Evolutionary conservation across 1,140 invertebrate genomes (phyloP).

Genomic region (Magallana ariakensis): DNA sequence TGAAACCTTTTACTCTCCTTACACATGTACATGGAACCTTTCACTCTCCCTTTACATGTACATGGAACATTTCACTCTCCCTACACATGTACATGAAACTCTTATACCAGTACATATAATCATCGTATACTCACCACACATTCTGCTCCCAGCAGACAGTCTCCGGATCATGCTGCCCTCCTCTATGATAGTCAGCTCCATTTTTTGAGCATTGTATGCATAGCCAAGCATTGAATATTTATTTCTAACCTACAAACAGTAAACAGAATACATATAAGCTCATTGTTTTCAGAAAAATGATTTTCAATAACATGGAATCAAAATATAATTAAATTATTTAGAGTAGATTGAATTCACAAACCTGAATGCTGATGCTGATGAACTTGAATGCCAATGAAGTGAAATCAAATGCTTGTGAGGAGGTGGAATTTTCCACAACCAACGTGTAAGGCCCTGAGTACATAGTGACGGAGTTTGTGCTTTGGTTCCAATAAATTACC

Average conservation of each 20-base stretch:
- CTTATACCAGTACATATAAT: too few species aligned
- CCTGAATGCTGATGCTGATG: conserved; percentile 25
- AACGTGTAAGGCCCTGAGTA: conserved; percentile 40
- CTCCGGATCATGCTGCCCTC: conserved; percentile 9
- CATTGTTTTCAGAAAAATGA: too few species aligned
- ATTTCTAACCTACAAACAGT: background rate
- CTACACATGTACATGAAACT: too few species aligned
- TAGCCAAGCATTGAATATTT: conserved; percentile 22
- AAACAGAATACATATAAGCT: too few species aligned
- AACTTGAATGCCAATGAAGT: conserved; percentile 44
- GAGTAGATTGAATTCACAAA: background rate
- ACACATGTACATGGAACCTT: too few species aligned
- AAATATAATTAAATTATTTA: too few species aligned
- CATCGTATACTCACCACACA: background rate
- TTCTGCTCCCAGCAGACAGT: conserved; percentile 14
- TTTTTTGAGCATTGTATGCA: conserved; percentile 40
- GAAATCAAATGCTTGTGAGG: conserved; percentile 50
- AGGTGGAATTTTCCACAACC: conserved; percentile 50
- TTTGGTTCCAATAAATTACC: conserved; percentile 45
- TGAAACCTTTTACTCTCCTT: too few species aligned
- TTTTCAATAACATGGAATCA: too few species aligned
- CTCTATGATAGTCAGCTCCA: conserved; percentile 41
- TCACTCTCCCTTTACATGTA: too few species aligned
- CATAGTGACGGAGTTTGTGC: conserved; percentile 46
- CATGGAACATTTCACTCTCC: too few species aligned